Conservation (phyloP, 2,797 vertebrate genomes). For the Forpus xanthops region DNA sequence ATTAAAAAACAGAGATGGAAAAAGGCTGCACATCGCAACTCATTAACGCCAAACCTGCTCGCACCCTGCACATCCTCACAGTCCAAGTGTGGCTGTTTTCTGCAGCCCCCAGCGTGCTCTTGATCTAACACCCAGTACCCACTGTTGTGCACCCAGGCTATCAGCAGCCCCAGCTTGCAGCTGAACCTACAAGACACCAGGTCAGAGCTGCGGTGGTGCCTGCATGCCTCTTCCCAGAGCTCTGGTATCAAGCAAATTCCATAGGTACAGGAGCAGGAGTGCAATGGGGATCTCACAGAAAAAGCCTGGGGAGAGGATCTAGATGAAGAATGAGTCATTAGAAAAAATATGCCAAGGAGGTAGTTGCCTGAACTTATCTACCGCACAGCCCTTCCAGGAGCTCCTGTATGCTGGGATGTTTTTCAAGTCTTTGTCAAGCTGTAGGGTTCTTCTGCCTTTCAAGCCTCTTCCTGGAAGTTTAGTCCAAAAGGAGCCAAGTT, state of each 20-base stretch:
- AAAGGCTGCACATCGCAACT: rapidly evolving
- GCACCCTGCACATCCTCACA: rapidly evolving
- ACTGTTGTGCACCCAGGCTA: background rate
- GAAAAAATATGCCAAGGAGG: background rate
- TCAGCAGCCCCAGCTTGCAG: background rate
- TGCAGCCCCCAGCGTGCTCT: background rate
- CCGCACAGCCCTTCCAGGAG: background rate
- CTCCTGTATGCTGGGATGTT: background rate
- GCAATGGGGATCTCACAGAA: background rate
- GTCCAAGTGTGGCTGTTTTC: background rate
- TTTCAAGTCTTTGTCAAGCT: background rate
- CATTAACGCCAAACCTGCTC: background rate
- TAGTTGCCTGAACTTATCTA: background rate
- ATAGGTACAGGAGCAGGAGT: background rate
- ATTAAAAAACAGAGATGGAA: background rate
- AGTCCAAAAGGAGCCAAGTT: background rate
- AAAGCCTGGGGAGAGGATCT: background rate
- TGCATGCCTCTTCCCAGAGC: background rate
- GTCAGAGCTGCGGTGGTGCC: rapidly evolving
- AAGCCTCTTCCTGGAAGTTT: background rate
- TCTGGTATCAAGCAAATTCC: background rate
- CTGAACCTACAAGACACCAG: background rate
- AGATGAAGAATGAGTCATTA: background rate
- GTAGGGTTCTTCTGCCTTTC: background rate
- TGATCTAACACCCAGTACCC: background rate